These are phyloP conservation scores for Protobothrops flavoviridis DNA, from an alignment of 2,113 vertebrate species.

Conservation along the genomic window DNA sequence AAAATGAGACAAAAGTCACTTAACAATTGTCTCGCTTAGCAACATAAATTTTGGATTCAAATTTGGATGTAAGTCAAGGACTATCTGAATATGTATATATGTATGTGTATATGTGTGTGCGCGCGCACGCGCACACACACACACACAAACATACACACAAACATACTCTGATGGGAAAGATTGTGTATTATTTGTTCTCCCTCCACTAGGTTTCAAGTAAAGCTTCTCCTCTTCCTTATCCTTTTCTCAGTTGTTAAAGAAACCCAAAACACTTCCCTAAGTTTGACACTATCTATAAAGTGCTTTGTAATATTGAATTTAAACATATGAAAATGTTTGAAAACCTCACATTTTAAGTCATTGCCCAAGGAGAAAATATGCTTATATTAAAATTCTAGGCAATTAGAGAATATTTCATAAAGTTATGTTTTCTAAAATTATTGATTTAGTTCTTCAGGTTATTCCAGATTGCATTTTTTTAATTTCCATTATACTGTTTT, in stretches of 20 bases:
- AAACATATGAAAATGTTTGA: constrained; percentile 6
- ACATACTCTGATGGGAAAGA: not conserved
- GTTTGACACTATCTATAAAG: not conserved
- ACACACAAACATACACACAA: not conserved
- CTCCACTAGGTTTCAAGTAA: constrained; percentile 2
- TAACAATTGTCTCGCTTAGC: no score
- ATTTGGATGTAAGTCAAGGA: no score
- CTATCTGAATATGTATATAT: no score
- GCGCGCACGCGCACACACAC: not conserved
- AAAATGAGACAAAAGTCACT: no score
- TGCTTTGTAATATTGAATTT: constrained; percentile 27
- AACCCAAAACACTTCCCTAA: not conserved
- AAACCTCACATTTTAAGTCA: not conserved
- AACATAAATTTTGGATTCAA: no score
- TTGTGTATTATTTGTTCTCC: not conserved
- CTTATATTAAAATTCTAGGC: not conserved
- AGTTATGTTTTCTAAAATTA: not conserved
- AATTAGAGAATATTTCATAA: not conserved
- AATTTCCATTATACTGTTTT: not conserved
- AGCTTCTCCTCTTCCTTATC: not conserved
- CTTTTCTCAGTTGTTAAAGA: constrained; percentile 37
- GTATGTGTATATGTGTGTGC: no score
- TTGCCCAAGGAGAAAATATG: not conserved
- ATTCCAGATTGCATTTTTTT: not conserved
- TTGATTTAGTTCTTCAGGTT: not conserved